These are phyloP conservation scores for Notodonta dromedarius DNA, from an alignment of 2,888 invertebrate species.

Conservation along the genomic window DNA sequence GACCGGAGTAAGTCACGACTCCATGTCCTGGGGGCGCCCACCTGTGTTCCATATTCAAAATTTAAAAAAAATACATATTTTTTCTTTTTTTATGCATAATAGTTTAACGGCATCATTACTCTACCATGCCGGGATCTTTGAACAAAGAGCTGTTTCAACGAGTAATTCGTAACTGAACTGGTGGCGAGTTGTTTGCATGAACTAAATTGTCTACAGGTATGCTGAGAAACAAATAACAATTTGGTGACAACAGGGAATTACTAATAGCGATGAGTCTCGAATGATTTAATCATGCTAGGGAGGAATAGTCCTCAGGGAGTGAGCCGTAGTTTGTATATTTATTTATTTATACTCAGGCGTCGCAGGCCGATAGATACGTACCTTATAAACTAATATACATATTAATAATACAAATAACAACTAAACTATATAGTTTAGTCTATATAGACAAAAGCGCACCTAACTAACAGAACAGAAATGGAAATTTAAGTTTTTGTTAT, in stretches of 20 bases:
- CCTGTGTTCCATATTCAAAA: slow-evolving; percentile 71
- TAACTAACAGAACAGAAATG: too few relatives aligned
- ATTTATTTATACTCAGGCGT: too few relatives aligned
- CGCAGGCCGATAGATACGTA: too few relatives aligned
- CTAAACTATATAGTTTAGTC: too few relatives aligned
- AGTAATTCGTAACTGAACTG: slow-evolving; percentile 33
- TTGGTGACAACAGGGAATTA: neutral
- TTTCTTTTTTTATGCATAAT: slow-evolving; percentile 47
- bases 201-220: neutral
- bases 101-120: slow-evolving; percentile 65
- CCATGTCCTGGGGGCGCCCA: slow-evolving; percentile 67
- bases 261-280: too few relatives aligned
- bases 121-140: slow-evolving; percentile 54
- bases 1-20: slow-evolving; percentile 78
- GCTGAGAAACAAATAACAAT: slow-evolving; percentile 16
- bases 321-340: too few relatives aligned
- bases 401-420: too few relatives aligned
- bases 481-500: too few relatives aligned
- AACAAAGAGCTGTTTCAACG: slow-evolving; percentile 41
- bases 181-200: neutral
- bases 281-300: too few relatives aligned
- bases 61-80: slow-evolving; percentile 53
- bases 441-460: too few relatives aligned
- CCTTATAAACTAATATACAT: too few relatives aligned
- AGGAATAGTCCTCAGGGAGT: too few relatives aligned